These are phyloP conservation scores for Ceratotherium simum DNA, from an alignment of 2,113 vertebrate genomes.

Conservation along the genomic window DNA sequence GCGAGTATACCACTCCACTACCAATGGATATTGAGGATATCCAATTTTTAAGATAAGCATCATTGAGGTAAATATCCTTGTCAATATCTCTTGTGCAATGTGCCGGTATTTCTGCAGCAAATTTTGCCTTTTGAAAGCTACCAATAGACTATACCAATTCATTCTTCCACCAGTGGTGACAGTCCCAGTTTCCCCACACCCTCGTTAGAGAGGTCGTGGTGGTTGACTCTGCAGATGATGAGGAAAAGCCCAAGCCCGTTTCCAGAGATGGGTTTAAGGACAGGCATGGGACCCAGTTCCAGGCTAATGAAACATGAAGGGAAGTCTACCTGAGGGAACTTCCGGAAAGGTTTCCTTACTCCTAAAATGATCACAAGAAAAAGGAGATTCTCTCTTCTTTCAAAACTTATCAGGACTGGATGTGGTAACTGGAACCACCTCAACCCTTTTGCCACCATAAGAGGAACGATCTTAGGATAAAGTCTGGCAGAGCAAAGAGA, in stretches of 20 bases:
- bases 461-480: neutral
- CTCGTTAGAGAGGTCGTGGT: neutral
- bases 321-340: neutral
- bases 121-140: slow-evolving; percentile 31
- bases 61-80: neutral
- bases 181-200: neutral
- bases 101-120: neutral
- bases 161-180: neutral
- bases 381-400: neutral
- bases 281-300: neutral
- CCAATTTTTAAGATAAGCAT: slow-evolving; percentile 45
- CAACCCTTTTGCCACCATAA: neutral
- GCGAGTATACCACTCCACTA: neutral
- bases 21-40: slow-evolving; percentile 5
- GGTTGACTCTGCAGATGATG: neutral
- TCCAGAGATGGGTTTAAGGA: neutral
- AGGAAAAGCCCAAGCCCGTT: neutral
- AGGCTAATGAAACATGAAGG: neutral
- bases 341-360: neutral
- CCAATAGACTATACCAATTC: neutral
- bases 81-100: neutral
- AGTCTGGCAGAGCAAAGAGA: neutral
- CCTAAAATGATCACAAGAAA: neutral
- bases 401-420: neutral
- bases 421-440: neutral